Percentiles rank a stretch among this genome's conserved stretches.
phyloP scores from a whole-genome alignment of 1,140 invertebrate genomes.

The Trachymyrmex cornetzi region DNA sequence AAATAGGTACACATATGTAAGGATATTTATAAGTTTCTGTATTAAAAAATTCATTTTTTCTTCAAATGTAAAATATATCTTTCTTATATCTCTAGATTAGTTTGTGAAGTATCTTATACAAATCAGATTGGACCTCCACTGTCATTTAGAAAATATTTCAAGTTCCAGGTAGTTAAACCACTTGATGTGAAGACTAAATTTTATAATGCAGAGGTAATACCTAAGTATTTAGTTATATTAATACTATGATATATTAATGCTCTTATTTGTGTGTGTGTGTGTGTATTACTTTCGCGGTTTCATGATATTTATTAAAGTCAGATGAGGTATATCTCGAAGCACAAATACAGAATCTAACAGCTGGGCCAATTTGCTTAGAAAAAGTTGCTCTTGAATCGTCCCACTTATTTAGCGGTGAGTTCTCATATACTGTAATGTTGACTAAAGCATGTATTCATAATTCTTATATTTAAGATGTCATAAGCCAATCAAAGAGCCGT shows the following conservation, averaged over 20 bases:
- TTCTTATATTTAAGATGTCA: no score
- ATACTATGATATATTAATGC: neutral
- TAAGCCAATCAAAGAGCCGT: no score
- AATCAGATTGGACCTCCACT: constrained; percentile 89
- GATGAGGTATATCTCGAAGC: constrained; percentile 99
- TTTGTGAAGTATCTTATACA: constrained; percentile 98
- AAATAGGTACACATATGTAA: constrained; percentile 98
- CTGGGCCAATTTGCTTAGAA: constrained; percentile 95
- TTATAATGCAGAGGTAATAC: constrained; percentile 95
- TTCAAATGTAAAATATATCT: neutral
- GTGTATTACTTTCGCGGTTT: neutral
- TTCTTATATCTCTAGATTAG: constrained; percentile 90
- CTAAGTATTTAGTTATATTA: constrained; percentile 40
- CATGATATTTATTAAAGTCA: constrained; percentile 87
- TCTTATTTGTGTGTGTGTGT: neutral
- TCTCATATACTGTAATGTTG: neutral
- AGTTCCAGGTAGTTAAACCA: constrained; percentile 99
- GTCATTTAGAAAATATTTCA: constrained; percentile 98
- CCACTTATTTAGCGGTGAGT: constrained; percentile 92
- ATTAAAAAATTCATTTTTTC: neutral
- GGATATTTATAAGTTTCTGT: constrained; percentile 69
- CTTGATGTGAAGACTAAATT: constrained; percentile 99
- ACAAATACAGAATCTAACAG: constrained; percentile 98
- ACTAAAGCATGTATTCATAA: neutral
- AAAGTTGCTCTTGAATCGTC: constrained; percentile 97